Percentiles rank a stretch among this genome's conserved stretches.
Conservation (phyloP, 2,797 vertebrate genomes). For the Uromys caudimaculatus region DNA sequence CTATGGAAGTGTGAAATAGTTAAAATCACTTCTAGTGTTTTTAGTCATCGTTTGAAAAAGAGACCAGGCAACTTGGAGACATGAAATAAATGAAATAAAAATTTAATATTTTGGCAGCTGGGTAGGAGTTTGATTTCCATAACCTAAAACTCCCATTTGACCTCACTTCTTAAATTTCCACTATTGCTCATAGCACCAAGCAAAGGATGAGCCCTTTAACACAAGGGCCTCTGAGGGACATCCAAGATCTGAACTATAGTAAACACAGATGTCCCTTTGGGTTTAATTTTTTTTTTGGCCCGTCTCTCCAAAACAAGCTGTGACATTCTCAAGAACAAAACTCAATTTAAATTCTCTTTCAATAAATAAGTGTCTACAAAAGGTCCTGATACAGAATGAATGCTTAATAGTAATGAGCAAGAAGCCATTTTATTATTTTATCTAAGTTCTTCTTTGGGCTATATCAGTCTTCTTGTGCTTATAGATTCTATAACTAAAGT, state of each 20-base stretch:
- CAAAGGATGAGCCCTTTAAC: background rate
- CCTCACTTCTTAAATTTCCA: background rate
- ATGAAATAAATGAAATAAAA: background rate
- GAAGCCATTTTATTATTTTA: background rate
- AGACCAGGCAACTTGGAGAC: background rate
- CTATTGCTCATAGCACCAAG: background rate
- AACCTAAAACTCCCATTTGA: too few species aligned
- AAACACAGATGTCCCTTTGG: background rate
- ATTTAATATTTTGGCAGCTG: background rate
- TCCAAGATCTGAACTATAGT: background rate
- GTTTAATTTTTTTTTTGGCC: background rate
- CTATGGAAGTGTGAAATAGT: background rate
- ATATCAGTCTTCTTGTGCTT: background rate
- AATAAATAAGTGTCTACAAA: background rate
- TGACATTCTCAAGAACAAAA: constrained; percentile 7
- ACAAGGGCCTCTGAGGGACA: background rate
- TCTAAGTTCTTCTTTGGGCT: background rate
- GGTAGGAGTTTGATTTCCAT: background rate
- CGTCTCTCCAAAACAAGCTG: background rate
- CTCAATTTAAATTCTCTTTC: background rate
- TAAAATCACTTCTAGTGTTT: background rate
- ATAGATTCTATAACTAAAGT: constrained; percentile 1
- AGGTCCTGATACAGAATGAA: background rate
- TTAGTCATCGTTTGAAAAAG: background rate
- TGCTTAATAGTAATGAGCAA: background rate